A percentile compares a stretch with the other conserved stretches of the same genome.
Evolutionary conservation across 2,888 invertebrate species (phyloP).

Genomic region (Deilephila elpenor): DNA sequence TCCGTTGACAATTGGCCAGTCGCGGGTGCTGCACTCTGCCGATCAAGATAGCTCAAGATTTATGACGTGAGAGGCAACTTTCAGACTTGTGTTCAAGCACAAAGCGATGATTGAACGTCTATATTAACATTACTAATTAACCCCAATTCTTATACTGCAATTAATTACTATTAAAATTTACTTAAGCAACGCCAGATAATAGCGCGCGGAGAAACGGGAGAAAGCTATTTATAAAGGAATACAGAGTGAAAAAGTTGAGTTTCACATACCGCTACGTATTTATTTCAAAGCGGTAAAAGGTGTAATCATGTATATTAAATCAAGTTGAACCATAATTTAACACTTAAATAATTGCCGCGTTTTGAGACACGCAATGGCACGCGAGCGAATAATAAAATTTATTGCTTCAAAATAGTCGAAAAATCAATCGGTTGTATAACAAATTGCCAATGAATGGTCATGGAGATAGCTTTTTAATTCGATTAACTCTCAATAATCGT

Average conservation of each 20-base stretch:
- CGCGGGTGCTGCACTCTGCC: constrained; percentile 50
- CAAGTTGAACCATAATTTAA: constrained; percentile 24
- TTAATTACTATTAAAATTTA: constrained; percentile 38
- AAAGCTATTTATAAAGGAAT: constrained; percentile 38
- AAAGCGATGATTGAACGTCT: constrained; percentile 53
- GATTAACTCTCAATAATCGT: constrained; percentile 10
- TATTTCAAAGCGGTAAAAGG: constrained; percentile 13
- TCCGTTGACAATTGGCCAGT: constrained; percentile 57
- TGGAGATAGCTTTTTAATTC: constrained; percentile 16
- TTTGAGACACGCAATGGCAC: constrained; percentile 23
- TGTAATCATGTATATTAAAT: constrained; percentile 27
- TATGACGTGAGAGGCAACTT: constrained; percentile 48
- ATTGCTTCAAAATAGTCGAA: constrained; percentile 17
- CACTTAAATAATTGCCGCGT: constrained; percentile 26
- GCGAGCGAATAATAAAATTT: constrained; percentile 11
- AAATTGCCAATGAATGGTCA: constrained; percentile 22
- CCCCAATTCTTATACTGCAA: constrained; percentile 45
- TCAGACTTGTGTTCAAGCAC: constrained; percentile 49
- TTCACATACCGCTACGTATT: constrained; percentile 14
- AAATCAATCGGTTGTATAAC: constrained; percentile 3
- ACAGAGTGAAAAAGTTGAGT: constrained; percentile 17
- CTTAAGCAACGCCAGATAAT: constrained; percentile 38
- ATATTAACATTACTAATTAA: constrained; percentile 57
- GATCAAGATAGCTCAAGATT: constrained; percentile 60
- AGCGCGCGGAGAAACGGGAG: constrained; percentile 44